These are phyloP conservation scores for Xanthia icteritia DNA, from an alignment of 2,888 invertebrate genomes.

Conservation along the genomic window DNA sequence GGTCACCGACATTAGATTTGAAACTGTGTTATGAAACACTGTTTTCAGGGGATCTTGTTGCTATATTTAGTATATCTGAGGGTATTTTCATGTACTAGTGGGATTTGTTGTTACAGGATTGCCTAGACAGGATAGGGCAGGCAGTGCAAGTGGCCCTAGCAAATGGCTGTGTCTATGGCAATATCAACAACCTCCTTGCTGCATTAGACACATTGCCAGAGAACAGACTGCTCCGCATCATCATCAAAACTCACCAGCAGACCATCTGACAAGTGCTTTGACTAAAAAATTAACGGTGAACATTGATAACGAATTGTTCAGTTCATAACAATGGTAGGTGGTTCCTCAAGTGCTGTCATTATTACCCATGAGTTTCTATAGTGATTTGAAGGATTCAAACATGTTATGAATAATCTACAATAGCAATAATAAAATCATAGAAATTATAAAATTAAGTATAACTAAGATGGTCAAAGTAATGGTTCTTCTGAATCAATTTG, in stretches of 20 bases:
- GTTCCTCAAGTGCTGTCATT: not conserved
- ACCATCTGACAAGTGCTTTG: slow-evolving; percentile 77
- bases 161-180: slow-evolving; percentile 95
- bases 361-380: not conserved
- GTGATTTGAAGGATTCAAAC: slow-evolving; percentile 2
- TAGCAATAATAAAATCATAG: not conserved
- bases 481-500: slow-evolving; percentile 11
- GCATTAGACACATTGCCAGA: slow-evolving; percentile 91
- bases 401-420: not conserved
- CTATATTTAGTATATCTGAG: too few species aligned
- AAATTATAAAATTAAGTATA: not conserved
- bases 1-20: too few species aligned
- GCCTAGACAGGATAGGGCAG: slow-evolving; percentile 95
- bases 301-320: not conserved
- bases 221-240: slow-evolving; percentile 91
- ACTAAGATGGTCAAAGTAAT: not conserved
- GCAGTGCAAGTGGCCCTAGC: slow-evolving; percentile 95
- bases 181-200: slow-evolving; percentile 92
- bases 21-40: too few species aligned
- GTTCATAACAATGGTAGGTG: not conserved
- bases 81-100: too few species aligned
- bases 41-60: too few species aligned
- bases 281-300: slow-evolving; percentile 12
- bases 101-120: slow-evolving; percentile 84
- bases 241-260: slow-evolving; percentile 91